A percentile compares a stretch with the other conserved stretches of the same genome.
phyloP scores from a whole-genome alignment of 1,140 invertebrate species.

The Ladona fulva region DNA sequence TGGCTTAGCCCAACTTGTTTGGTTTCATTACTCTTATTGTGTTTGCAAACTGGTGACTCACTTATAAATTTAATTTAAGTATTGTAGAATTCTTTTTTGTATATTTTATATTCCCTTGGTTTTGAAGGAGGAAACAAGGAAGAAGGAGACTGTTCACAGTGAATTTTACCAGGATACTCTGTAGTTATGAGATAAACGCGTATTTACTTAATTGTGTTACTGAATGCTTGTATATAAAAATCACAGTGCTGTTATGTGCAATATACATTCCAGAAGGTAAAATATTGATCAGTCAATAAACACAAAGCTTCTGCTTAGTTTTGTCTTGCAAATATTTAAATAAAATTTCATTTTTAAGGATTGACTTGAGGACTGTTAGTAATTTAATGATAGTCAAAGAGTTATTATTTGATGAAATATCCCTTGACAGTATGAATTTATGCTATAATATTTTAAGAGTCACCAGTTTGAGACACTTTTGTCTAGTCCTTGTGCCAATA shows the following conservation, averaged over 20 bases:
- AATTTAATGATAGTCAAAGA: background rate
- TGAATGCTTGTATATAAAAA: background rate
- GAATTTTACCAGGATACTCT: background rate
- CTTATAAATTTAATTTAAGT: background rate
- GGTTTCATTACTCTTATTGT: background rate
- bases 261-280: background rate
- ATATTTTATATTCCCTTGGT: background rate
- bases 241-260: background rate
- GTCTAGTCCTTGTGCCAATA: constrained; percentile 4
- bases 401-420: background rate
- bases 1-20: background rate
- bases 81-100: background rate
- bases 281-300: background rate
- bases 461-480: background rate
- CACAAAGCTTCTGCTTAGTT: background rate
- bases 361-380: background rate
- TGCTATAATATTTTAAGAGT: background rate
- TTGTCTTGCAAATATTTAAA: background rate
- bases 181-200: background rate
- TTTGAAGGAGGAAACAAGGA: background rate
- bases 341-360: background rate
- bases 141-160: background rate
- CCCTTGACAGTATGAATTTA: background rate
- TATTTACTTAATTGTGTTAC: background rate
- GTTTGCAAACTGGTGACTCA: background rate